Evolutionary conservation across 1,140 invertebrate genomes (phyloP).

Genomic region (Drosophila arizonae): DNA sequence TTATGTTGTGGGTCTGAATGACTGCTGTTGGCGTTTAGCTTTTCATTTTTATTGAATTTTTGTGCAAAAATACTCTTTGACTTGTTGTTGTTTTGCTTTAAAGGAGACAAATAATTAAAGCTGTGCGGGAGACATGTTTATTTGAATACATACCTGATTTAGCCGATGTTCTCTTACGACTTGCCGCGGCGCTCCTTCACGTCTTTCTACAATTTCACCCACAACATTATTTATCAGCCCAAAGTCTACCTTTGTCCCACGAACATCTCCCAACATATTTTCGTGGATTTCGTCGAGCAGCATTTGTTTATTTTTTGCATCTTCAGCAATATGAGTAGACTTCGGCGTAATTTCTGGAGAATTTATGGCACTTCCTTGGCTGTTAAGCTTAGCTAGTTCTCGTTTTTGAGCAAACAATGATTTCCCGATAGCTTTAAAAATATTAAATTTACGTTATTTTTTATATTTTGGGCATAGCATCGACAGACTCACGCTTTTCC

Average conservation of each 20-base stretch:
- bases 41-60: conserved; percentile 21
- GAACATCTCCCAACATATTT: conserved; percentile 70
- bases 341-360: not conserved
- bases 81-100: conserved; percentile 24
- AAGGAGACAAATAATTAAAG: not conserved
- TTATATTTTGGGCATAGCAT: not conserved
- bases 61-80: conserved; percentile 55
- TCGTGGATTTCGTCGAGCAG: conserved; percentile 73
- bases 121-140: rapidly evolving
- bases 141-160: conserved; percentile 11
- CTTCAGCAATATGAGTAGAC: not conserved
- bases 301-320: conserved; percentile 22
- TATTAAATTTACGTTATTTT: not conserved
- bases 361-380: not conserved
- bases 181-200: conserved; percentile 21
- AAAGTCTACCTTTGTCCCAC: conserved; percentile 34
- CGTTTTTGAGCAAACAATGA: conserved; percentile 73
- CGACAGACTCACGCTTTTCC: conserved; percentile 66
- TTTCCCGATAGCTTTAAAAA: conserved; percentile 48
- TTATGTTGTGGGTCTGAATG: conserved; percentile 3
- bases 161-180: not conserved
- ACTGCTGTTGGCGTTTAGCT: not conserved
- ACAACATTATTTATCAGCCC: conserved; percentile 83
- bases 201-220: conserved; percentile 85
- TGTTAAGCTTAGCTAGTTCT: conserved; percentile 59